Evolutionary conservation across 2,888 invertebrate genomes (phyloP).

Genomic region (Dynastes maya): DNA sequence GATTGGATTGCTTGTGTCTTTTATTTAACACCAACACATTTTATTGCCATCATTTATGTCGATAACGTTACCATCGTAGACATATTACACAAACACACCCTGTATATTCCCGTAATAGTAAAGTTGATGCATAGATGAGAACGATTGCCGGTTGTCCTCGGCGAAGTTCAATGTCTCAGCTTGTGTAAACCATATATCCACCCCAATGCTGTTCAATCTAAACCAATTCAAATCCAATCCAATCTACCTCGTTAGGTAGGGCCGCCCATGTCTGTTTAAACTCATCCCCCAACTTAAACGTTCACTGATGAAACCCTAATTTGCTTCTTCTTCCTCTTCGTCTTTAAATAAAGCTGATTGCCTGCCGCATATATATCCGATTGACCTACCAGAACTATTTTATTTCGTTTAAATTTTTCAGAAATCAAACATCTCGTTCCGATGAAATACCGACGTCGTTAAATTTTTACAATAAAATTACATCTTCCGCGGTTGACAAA

Average conservation of each 20-base stretch:
- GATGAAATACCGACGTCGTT: slow-evolving; percentile 4
- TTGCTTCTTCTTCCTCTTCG: slow-evolving; percentile 64
- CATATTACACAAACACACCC: too few relatives aligned
- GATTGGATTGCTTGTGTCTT: too few relatives aligned
- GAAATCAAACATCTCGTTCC: slow-evolving; percentile 20
- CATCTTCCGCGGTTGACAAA: neutral
- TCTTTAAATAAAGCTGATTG: slow-evolving; percentile 68
- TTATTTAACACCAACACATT: too few relatives aligned
- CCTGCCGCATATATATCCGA: slow-evolving; percentile 49
- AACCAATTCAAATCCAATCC: slow-evolving; percentile 70
- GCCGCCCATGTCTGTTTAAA: slow-evolving; percentile 68
- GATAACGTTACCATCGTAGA: too few relatives aligned
- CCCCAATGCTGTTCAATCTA: slow-evolving; percentile 68
- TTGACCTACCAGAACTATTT: slow-evolving; percentile 48
- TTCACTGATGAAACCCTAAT: slow-evolving; percentile 69
- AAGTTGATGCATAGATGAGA: neutral
- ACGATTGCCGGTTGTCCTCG: slow-evolving; percentile 23
- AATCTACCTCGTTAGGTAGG: slow-evolving; percentile 68
- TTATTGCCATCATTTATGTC: too few relatives aligned
- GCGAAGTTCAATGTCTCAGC: slow-evolving; percentile 36
- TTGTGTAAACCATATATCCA: slow-evolving; percentile 65
- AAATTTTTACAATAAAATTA: slow-evolving; percentile 11
- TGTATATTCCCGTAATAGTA: too few relatives aligned
- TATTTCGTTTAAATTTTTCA: slow-evolving; percentile 44
- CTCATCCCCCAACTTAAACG: slow-evolving; percentile 67